These are phyloP conservation scores for Eulemur mongoz DNA, from an alignment of 2,797 vertebrate genomes.

Conservation along the genomic window DNA sequence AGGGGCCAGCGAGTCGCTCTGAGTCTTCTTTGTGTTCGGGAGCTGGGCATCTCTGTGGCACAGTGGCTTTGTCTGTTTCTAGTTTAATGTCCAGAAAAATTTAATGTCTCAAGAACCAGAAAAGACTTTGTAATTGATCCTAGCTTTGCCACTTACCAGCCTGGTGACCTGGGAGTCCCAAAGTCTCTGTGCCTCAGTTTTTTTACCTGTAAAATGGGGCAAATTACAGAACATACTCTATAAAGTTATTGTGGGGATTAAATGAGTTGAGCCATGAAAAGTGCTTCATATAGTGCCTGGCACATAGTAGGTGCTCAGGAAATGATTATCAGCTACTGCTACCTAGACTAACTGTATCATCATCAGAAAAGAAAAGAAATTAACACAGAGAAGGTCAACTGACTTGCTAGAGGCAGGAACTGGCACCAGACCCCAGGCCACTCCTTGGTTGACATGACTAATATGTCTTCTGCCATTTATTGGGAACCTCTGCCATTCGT, in stretches of 20 bases:
- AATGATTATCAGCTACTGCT: not conserved
- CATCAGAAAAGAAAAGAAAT: not conserved
- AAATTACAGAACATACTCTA: not conserved
- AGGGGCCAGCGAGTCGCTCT: not conserved
- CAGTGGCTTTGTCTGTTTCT: not conserved
- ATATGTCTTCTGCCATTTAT: not conserved
- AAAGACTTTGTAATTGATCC: not conserved
- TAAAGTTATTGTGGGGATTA: not conserved
- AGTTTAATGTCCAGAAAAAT: not conserved
- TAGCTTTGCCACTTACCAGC: not conserved
- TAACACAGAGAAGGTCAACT: not conserved
- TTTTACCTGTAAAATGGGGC: not conserved
- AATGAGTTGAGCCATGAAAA: not conserved
- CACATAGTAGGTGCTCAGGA: not conserved
- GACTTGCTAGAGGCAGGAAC: not conserved
- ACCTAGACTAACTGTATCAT: accelerated
- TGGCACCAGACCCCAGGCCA: not conserved
- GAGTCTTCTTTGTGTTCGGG: not conserved
- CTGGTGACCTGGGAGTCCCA: not conserved
- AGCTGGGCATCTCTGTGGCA: too few species aligned
- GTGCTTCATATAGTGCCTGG: too few species aligned
- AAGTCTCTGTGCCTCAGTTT: not conserved
- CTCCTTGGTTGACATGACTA: not conserved
- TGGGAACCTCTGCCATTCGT: too few species aligned
- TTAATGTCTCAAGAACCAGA: not conserved